Evolutionary conservation across 1,140 invertebrate species (phyloP), one percentile per base, ranked within the genome.

Genomic region (Riptortus pedestris): DNA sequence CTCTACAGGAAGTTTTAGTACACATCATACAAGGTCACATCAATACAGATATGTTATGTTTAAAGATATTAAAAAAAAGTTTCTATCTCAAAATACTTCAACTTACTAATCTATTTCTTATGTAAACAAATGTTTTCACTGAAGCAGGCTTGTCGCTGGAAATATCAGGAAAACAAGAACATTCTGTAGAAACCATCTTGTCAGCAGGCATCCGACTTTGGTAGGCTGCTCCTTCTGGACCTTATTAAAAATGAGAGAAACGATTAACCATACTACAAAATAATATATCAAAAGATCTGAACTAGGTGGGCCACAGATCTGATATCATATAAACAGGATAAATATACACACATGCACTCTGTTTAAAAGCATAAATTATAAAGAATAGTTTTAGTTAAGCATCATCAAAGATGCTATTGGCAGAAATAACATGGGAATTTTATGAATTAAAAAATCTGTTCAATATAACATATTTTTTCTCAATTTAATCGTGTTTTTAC

Each of bases 171-270:
- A 98, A 98, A 73, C 90, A 91, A 38, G 88, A 86, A 3, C 92
- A 90, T 80, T 99, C 96, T 38, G 88, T 85, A 3, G 91, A 89
- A 28, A 92, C 95, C 81, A 98, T 84, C 74, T 96, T 96, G 73
- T 96, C 94, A 77, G 90, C 92, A 3, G 93, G 93, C 71, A 98
- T 79, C 63, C 95, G 82, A 67, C 90, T 93, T 74, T 94, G 91
- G 76, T 93, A 95, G 2, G 92, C 91, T 60, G 92, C 91, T 52
- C 92, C 92, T 80, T 95, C 92, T 63, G 94, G 80, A 16, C 87
- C 88, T 73, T 60, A 48, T 60, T 51, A 51, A 28, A 59, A 61
- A n/a, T n/a, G n/a, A n/a, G n/a, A n/a, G n/a, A n/a, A n/a, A n/a
- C n/a, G n/a, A n/a, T n/a, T n/a, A n/a, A n/a, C n/a, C n/a, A n/a